Conservation (phyloP, 2,113 vertebrate genomes). For the Scophthalmus maximus region DNA sequence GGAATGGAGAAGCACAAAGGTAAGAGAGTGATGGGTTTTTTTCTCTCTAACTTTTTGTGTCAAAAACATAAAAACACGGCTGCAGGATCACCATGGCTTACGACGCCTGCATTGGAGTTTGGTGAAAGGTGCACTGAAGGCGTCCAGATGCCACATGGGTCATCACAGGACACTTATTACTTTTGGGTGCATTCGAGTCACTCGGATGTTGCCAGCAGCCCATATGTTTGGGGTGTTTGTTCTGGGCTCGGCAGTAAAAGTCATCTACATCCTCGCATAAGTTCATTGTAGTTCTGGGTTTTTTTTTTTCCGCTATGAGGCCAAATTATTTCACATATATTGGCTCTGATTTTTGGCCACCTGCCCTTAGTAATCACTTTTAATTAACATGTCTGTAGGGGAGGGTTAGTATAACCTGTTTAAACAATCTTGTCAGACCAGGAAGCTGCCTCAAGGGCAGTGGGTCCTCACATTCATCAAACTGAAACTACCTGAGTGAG, state of each 20-base stretch:
- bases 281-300: background rate
- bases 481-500: background rate
- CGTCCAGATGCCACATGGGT: background rate
- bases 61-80: conserved; percentile 4
- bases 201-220: background rate
- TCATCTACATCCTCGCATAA: background rate
- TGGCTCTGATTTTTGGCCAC: background rate
- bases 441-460: background rate
- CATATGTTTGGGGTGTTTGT: background rate
- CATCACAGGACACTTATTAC: background rate
- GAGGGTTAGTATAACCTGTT: no score
- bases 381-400: background rate
- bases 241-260: background rate
- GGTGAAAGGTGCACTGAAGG: background rate
- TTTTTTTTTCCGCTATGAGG: background rate
- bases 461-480: background rate
- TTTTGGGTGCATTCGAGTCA: background rate
- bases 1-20: conserved; percentile 86
- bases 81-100: no score
- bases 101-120: no score
- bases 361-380: conserved; percentile 2
- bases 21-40: conserved; percentile 53
- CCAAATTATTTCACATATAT: background rate
- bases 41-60: background rate
- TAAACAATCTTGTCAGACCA: background rate